These are phyloP conservation scores for Athene noctua DNA, from an alignment of 2,113 vertebrate species.

Conservation along the genomic window DNA sequence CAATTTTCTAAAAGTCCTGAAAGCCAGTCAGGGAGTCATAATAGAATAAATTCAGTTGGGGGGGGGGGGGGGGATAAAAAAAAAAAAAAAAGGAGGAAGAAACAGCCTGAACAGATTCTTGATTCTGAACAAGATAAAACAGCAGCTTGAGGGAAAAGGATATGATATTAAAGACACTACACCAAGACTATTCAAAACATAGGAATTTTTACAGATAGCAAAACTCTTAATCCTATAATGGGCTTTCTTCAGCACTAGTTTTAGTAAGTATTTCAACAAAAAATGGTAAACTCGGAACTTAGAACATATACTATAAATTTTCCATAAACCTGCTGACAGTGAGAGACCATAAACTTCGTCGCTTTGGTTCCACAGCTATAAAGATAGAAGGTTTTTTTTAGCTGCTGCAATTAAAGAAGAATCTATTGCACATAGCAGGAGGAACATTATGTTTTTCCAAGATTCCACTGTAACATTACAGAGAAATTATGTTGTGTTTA, in stretches of 20 bases:
- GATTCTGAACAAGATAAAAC: slow-evolving; percentile 1
- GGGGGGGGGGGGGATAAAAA: no score
- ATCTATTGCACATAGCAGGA: slow-evolving; percentile 55
- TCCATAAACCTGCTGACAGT: slow-evolving; percentile 51
- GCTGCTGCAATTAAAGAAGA: slow-evolving; percentile 66
- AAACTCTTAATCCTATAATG: not conserved
- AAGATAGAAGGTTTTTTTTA: slow-evolving; percentile 66
- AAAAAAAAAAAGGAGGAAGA: not conserved
- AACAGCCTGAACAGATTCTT: not conserved
- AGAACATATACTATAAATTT: slow-evolving; percentile 40
- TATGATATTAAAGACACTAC: not conserved
- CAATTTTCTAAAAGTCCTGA: not conserved
- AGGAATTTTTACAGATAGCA: not conserved
- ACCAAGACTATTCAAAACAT: not conserved
- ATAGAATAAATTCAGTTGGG: not conserved
- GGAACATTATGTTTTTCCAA: slow-evolving; percentile 69
- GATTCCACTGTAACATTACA: slow-evolving; percentile 65
- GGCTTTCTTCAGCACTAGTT: not conserved
- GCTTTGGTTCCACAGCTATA: slow-evolving; percentile 52
- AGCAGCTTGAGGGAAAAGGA: not conserved
- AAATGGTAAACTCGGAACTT: slow-evolving; percentile 11
- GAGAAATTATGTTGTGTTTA: slow-evolving; percentile 48
- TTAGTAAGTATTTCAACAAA: slow-evolving; percentile 17
- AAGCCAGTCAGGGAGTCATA: not conserved
- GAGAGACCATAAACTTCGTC: slow-evolving; percentile 48